Percentiles rank a stretch among this genome's conserved stretches.
phyloP scores from a whole-genome alignment of 2,797 vertebrate species.

The Poecilia wingei region DNA sequence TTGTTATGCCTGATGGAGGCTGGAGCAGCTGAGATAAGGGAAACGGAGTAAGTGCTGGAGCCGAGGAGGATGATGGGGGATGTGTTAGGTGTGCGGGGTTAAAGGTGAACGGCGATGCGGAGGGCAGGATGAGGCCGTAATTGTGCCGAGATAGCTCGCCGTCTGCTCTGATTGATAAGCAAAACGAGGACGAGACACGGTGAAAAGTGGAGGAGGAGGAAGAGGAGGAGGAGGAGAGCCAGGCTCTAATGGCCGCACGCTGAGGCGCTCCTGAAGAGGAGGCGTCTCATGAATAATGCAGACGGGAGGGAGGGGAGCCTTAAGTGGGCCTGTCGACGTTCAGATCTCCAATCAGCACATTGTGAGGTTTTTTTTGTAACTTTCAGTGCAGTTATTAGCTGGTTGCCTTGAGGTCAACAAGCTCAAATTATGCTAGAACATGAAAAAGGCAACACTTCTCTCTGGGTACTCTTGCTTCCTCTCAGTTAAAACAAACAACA shows the following conservation, averaged over 20 bases:
- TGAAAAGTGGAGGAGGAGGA: constrained; percentile 5
- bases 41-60: constrained; percentile 13
- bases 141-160: constrained; percentile 39
- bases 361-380: background rate
- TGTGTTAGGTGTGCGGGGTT: constrained; percentile 34
- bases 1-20: constrained; percentile 58
- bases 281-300: constrained; percentile 76
- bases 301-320: constrained; percentile 37
- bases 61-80: background rate
- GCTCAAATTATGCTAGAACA: background rate
- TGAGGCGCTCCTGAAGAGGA: constrained; percentile 53
- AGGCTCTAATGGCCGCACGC: constrained; percentile 64
- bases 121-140: constrained; percentile 40
- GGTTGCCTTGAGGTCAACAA: constrained; percentile 17
- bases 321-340: constrained; percentile 39
- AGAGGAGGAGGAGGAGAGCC: constrained; percentile 30
- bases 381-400: constrained; percentile 28
- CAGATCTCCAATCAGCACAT: constrained; percentile 47
- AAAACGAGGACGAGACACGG: constrained; percentile 36
- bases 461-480: too few species aligned
- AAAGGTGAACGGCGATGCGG: constrained; percentile 54
- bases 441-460: too few species aligned
- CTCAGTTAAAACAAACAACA: too few species aligned
- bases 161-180: constrained; percentile 60
- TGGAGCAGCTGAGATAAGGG: constrained; percentile 31